Evolutionary conservation across 2,797 vertebrate genomes (phyloP).

Genomic region (Eleutherodactylus coqui): DNA sequence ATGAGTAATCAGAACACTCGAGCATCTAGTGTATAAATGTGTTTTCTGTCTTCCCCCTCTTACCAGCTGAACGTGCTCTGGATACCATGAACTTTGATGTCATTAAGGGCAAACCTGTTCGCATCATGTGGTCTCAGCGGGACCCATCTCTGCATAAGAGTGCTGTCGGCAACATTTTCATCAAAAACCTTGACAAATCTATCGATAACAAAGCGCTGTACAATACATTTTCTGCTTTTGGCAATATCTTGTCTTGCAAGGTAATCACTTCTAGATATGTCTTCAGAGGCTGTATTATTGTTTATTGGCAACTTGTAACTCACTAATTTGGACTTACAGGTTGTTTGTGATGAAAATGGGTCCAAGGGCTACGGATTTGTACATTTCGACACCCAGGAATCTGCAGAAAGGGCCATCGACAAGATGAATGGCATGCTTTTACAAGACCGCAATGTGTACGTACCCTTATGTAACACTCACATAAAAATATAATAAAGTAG

Average conservation of each 20-base stretch:
- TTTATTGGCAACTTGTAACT: not conserved
- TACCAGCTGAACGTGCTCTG: conserved; percentile 92
- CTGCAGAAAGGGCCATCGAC: conserved; percentile 98
- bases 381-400: conserved; percentile 99
- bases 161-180: conserved; percentile 98
- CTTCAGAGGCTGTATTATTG: not conserved
- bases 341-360: conserved; percentile 99
- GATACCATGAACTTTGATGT: conserved; percentile 99
- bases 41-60: not conserved
- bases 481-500: no score
- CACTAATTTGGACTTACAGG: conserved; percentile 76
- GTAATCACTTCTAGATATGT: conserved; percentile 69
- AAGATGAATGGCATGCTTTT: conserved; percentile 99
- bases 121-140: conserved; percentile 99
- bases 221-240: conserved; percentile 99
- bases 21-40: no score
- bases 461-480: conserved; percentile 64
- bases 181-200: conserved; percentile 98
- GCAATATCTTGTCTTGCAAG: conserved; percentile 98
- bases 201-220: conserved; percentile 99
- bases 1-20: no score
- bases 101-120: conserved; percentile 97
- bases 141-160: conserved; percentile 98
- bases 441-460: conserved; percentile 99
- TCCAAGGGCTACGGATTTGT: conserved; percentile 99